Evolutionary conservation across 92 coral and sea anemone genomes (phyloP), one percentile per base, ranked within the genome.

Genomic region (Epizoanthus scotinus): DNA sequence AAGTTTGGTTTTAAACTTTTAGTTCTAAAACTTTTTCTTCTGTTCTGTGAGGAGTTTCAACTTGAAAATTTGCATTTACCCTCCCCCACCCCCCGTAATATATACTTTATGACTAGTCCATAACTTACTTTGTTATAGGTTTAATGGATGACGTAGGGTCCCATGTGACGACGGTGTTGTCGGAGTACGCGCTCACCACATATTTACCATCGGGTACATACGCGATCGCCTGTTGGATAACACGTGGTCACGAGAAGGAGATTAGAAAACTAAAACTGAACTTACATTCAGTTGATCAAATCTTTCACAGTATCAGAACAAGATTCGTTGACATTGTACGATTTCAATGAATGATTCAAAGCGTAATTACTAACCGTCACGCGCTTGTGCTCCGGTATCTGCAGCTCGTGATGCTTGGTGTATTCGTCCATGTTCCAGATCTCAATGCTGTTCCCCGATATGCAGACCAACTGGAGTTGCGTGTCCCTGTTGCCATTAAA

Each of bases 131-230:
- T 20, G 53, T 59, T 13, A 34, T 75, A 38, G 81, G 81, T 75
- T 59, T 59, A 15, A 2, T 36, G 18, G 50, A 56, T 40, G 56
- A 31, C 6, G 61, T 36, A 9, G 91, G 86, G 63, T 92, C 90
- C 87, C 97, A 92, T 2, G 90, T 82, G 70, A 73, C 81, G 20
- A 92, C 85, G 5, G 83, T 80, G 53, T 68, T 86, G 57, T 92
- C 94, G 28, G 84, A 63, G 19, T 85, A 85, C 24, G 80, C 88
- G 5, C 97, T 93, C 42, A 92, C 92, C 54, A 92, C 63, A 79
- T 87, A 86, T 47, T 86, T 85, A 14, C 94, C 94, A 68, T 88
- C 97, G 21, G 97, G 97, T 13, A 90, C 82, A 47, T 87, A 92
- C 27, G 89, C 68, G 34, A 92, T 81, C 3, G 86, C 91, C 97